Conservation (phyloP, 2,888 invertebrate species). For the Melanchra persicariae region DNA sequence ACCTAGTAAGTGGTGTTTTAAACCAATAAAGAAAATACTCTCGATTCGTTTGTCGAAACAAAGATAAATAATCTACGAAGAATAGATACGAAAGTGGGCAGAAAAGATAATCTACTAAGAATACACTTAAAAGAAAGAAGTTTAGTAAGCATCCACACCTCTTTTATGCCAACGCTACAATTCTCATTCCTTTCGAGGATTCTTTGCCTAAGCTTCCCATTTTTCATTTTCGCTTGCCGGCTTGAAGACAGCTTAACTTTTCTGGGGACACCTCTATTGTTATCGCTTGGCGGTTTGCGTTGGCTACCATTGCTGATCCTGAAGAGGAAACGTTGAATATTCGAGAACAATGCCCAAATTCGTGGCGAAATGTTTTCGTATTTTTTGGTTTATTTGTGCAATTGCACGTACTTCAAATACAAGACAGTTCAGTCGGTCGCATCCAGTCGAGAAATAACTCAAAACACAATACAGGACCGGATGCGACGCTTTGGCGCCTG, state of each 20-base stretch:
- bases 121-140: constrained; percentile 28
- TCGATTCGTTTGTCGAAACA: constrained; percentile 17
- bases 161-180: constrained; percentile 44
- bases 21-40: neutral
- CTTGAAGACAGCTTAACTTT: constrained; percentile 62
- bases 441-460: neutral
- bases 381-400: neutral
- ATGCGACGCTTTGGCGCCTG: too few species aligned
- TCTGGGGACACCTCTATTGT: constrained; percentile 56
- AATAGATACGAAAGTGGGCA: constrained; percentile 13
- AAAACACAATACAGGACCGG: neutral
- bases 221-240: constrained; percentile 60
- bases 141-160: constrained; percentile 34
- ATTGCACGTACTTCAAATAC: neutral
- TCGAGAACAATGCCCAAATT: constrained; percentile 15
- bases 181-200: constrained; percentile 52
- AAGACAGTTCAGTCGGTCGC: neutral
- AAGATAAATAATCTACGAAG: constrained; percentile 15
- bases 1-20: neutral
- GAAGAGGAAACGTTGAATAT: constrained; percentile 31
- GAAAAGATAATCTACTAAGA: constrained; percentile 31
- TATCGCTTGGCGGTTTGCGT: constrained; percentile 46
- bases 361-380: neutral
- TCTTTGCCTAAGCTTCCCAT: constrained; percentile 62
- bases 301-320: constrained; percentile 40